Evolutionary conservation across 2,888 invertebrate genomes (phyloP), one percentile per base, ranked within the genome.

Genomic region (Fragum fragum): DNA sequence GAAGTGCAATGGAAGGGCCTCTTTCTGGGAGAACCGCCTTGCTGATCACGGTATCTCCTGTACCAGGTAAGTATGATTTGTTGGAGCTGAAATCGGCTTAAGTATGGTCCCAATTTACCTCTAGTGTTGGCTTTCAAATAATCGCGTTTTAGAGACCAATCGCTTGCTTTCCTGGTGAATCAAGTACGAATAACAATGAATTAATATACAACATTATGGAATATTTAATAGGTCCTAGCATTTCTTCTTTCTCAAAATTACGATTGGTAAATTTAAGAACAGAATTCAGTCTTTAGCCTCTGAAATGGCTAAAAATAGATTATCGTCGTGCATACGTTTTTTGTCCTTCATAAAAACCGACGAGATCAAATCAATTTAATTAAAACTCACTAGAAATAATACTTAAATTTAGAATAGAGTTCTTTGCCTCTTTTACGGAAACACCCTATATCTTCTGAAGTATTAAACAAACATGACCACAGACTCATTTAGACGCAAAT

Each of bases 1-100:
- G 95, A 92, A 95, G 96, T 97, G 96, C 96, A 96, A 97, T 96
- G 96, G 95, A 94, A 95, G 94, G 95, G 96, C 96, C 96, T 96
- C 96, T 93, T 95, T 96, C 96, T 96, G 96, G 96, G 95, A 96
- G 95, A 96, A 96, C 96, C 96, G 95, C 96, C 96, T 96, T 96
- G 84, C 87, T 96, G 96, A 96, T 96, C 96, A 96, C 95, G 96
- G 96, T 96, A 95, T 95, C 95, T 96, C 96, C 96, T 96, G 95
- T 96, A 96, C 96, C 96, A 96, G 96, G 96, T 96, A 96, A 96
- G 96, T 94, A 94, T 91, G 68, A 18, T 42, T 39, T 36, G 21
- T 9, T 7, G 5, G 23, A 16, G 68, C 16, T 26, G 26, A 26
- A 23, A 5, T 14, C 7, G 3, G 57, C 1, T 57, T 57, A 57